Percentiles rank a stretch among this genome's conserved stretches.
Evolutionary conservation across 2,113 vertebrate genomes (phyloP).

Genomic region (Brachionichthys hirsutus): DNA sequence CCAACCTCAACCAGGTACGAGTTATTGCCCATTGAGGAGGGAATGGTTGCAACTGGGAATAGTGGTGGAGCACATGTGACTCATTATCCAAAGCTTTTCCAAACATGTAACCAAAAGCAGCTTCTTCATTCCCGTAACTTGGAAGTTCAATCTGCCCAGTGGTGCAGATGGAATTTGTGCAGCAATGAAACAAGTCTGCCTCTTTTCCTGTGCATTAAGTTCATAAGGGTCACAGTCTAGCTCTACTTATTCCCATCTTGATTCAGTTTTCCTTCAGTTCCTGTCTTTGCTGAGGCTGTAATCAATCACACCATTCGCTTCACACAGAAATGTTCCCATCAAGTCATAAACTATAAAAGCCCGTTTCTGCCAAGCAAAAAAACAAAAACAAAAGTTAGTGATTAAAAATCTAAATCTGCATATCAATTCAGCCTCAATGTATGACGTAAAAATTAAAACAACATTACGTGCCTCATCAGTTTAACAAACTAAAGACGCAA

Average conservation of each 20-base stretch:
- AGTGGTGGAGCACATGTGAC: conserved; percentile 47
- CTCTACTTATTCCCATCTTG: conserved; percentile 9
- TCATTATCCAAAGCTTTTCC: conserved; percentile 62
- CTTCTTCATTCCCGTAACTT: conserved; percentile 50
- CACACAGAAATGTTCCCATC: too few species aligned
- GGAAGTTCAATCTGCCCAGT: too few species aligned
- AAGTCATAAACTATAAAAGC: neutral
- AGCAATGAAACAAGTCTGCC: conserved; percentile 17
- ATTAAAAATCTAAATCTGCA: neutral
- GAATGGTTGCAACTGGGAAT: conserved; percentile 39
- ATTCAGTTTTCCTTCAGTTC: conserved; percentile 12
- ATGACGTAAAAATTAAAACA: too few species aligned
- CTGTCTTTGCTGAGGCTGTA: conserved; percentile 13
- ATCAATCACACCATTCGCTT: neutral
- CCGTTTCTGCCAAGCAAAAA: neutral
- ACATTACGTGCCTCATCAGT: too few species aligned
- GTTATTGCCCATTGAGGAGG: conserved; percentile 47
- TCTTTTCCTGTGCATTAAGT: conserved; percentile 12
- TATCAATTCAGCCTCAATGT: too few species aligned
- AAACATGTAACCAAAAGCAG: conserved; percentile 55
- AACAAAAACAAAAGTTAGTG: neutral
- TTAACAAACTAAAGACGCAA: too few species aligned
- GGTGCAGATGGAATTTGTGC: conserved; percentile 43
- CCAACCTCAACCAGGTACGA: conserved; percentile 98
- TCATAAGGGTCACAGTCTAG: conserved; percentile 5